phyloP scores from a whole-genome alignment of 2,888 invertebrate species.

The Neocrepidodera transversa region DNA sequence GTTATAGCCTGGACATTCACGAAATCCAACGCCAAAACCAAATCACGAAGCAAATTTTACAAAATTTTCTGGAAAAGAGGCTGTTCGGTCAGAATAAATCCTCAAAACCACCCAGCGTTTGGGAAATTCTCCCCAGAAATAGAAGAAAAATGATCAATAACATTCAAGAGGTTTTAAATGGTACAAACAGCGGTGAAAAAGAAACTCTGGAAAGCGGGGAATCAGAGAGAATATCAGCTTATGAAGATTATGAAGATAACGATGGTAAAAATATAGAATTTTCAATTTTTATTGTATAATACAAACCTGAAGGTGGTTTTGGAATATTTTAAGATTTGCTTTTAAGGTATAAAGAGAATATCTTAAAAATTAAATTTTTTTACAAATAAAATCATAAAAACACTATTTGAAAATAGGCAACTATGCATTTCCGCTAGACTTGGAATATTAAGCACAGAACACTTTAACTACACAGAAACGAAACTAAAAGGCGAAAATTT shows the following conservation, averaged over 20 bases:
- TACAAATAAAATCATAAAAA: too few species aligned
- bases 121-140: constrained; percentile 68
- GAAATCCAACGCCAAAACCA: constrained; percentile 78
- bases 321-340: too few species aligned
- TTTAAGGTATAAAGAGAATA: too few species aligned
- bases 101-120: constrained; percentile 67
- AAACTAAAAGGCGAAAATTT: too few species aligned
- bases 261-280: constrained; percentile 61
- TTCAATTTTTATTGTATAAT: too few species aligned
- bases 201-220: constrained; percentile 74
- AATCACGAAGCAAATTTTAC: constrained; percentile 78
- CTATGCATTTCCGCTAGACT: too few species aligned
- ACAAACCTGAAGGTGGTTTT: too few species aligned
- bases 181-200: constrained; percentile 40
- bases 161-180: constrained; percentile 52
- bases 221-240: constrained; percentile 69
- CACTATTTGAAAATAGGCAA: too few species aligned
- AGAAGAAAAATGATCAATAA: constrained; percentile 47
- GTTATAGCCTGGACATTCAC: constrained; percentile 57
- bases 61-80: constrained; percentile 75
- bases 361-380: too few species aligned
- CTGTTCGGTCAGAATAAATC: constrained; percentile 65
- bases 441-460: too few species aligned
- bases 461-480: too few species aligned
- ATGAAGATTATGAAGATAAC: constrained; percentile 65